Conservation (phyloP, 2,888 invertebrate genomes). For the Torymus texanus region DNA sequence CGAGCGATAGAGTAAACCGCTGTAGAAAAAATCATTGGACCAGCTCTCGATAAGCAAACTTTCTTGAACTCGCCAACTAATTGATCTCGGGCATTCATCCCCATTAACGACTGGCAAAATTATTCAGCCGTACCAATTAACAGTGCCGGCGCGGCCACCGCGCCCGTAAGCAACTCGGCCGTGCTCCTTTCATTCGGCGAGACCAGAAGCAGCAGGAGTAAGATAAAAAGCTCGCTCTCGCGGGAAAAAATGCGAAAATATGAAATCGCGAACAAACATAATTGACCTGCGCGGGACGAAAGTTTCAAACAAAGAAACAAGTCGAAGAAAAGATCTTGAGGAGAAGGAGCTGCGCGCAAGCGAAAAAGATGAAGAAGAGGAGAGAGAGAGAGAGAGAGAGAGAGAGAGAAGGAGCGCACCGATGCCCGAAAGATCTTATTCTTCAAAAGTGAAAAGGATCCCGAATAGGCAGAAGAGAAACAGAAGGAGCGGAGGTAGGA, state of each 20-base stretch:
- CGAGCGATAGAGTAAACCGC: neutral
- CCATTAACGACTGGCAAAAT: constrained; percentile 50
- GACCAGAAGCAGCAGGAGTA: neutral
- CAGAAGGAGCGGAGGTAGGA: constrained; percentile 22
- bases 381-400: constrained; percentile 24
- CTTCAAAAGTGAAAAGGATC: constrained; percentile 53
- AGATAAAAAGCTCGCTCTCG: no score
- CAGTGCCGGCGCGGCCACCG: constrained; percentile 7
- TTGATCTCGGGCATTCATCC: constrained; percentile 52
- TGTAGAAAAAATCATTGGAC: constrained; percentile 33
- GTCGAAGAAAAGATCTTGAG: constrained; percentile 50
- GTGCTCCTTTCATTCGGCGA: constrained; percentile 54
- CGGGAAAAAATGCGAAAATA: constrained; percentile 21
- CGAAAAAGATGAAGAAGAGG: constrained; percentile 41
- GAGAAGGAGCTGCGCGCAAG: constrained; percentile 31
- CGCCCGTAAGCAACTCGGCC: constrained; percentile 45
- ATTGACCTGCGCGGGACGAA: constrained; percentile 54
- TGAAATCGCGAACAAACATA: constrained; percentile 54
- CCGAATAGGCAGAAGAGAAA: constrained; percentile 46
- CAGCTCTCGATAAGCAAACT: constrained; percentile 51
- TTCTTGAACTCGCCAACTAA: constrained; percentile 38
- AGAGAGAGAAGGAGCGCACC: constrained; percentile 34
- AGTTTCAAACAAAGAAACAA: constrained; percentile 57
- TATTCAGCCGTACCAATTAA: constrained; percentile 55
- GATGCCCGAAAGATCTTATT: constrained; percentile 51